Percentiles rank a stretch among this genome's conserved stretches.
Conservation (phyloP, 2,888 invertebrate genomes). For the Dioctria rufipes region DNA sequence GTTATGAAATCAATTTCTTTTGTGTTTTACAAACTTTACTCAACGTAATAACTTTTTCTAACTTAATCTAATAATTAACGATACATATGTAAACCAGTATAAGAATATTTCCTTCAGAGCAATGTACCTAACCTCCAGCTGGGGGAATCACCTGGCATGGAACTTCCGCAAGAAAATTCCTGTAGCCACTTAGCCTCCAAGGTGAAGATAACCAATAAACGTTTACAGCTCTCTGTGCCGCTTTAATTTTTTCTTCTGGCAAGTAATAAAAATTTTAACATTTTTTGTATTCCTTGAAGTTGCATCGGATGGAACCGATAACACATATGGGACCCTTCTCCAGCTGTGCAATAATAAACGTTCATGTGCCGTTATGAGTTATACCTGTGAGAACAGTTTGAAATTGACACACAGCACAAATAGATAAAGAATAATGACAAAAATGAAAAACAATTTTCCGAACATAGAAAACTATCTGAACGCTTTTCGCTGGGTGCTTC, state of each 20-base stretch:
- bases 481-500: not conserved
- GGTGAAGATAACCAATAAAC: slow-evolving; percentile 15
- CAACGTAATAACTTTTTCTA: too few relatives aligned
- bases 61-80: too few relatives aligned
- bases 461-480: not conserved
- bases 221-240: slow-evolving; percentile 2
- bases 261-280: not conserved
- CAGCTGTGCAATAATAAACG: slow-evolving; percentile 3
- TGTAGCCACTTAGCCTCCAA: not conserved
- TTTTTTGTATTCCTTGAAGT: not conserved
- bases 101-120: too few relatives aligned
- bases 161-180: slow-evolving; percentile 1
- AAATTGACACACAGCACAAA: slow-evolving; percentile 22
- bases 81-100: too few relatives aligned
- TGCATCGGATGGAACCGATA: not conserved
- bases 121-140: too few relatives aligned
- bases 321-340: not conserved
- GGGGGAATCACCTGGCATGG: not conserved
- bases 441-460: not conserved
- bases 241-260: slow-evolving; percentile 7
- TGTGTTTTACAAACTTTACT: too few relatives aligned
- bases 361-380: slow-evolving; percentile 32
- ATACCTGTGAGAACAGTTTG: slow-evolving; percentile 8
- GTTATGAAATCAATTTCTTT: too few relatives aligned
- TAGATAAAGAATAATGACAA: not conserved